Percentiles rank a stretch among this genome's conserved stretches.
phyloP scores from a whole-genome alignment of 35 echinoderm and acorn worm species.

The Apostichopus parvimensis region DNA sequence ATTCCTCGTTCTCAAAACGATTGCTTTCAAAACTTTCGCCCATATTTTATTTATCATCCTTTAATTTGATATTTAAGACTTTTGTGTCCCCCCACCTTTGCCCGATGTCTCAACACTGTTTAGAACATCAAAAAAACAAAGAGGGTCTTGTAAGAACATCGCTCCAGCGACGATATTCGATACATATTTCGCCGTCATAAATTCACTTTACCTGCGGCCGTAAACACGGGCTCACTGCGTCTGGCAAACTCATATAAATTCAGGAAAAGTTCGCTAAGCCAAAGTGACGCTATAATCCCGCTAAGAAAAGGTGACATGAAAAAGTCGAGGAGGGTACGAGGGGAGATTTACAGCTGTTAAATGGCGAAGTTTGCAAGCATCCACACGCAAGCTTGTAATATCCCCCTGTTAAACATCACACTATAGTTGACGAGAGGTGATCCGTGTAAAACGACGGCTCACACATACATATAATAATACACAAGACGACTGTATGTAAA shows the following conservation, averaged over 20 bases:
- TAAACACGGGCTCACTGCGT: constrained; percentile 18
- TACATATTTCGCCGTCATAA: constrained; percentile 50
- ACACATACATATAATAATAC: background rate
- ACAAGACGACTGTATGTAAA: background rate
- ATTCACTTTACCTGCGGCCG: constrained; percentile 54
- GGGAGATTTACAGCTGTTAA: constrained; percentile 36
- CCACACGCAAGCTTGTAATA: constrained; percentile 41
- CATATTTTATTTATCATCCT: constrained; percentile 49
- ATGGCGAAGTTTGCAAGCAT: constrained; percentile 19
- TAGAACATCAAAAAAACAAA: constrained; percentile 54
- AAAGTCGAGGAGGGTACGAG: background rate
- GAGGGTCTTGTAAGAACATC: background rate
- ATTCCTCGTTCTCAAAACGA: background rate
- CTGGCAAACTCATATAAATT: constrained; percentile 50
- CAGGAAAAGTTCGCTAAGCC: constrained; percentile 30
- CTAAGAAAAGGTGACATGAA: background rate
- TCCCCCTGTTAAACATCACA: constrained; percentile 3
- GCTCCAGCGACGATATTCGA: background rate
- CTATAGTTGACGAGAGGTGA: background rate
- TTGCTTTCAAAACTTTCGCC: background rate
- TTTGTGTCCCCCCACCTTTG: constrained; percentile 44
- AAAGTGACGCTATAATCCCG: constrained; percentile 11
- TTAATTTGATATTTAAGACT: constrained; percentile 60
- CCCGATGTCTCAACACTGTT: constrained; percentile 53
- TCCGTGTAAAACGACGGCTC: background rate